These are phyloP conservation scores for Oncorhynchus gorbuscha DNA, from an alignment of 2,113 vertebrate species.

Conservation along the genomic window DNA sequence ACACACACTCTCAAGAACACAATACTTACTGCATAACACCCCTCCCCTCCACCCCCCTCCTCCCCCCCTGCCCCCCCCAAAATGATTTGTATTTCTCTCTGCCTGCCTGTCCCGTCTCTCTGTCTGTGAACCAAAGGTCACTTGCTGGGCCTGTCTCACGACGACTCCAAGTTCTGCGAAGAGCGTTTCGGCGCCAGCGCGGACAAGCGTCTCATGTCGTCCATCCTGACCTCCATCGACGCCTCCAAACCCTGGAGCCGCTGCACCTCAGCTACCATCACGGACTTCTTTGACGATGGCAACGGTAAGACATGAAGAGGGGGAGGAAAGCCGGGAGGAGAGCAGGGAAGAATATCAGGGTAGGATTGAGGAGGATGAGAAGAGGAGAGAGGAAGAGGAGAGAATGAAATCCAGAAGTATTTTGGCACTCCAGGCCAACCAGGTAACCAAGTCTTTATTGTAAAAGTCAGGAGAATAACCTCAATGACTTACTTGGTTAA, in stretches of 20 bases:
- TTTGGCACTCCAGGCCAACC: too few species aligned
- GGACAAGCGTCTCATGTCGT: conserved; percentile 98
- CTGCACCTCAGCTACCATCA: conserved; percentile 95
- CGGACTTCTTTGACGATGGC: conserved; percentile 95
- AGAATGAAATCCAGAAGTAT: too few species aligned
- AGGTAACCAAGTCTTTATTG: too few species aligned
- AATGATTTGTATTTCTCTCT: not conserved
- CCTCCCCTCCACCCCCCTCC: too few species aligned
- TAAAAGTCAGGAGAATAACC: too few species aligned
- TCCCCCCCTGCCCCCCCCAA: too few species aligned
- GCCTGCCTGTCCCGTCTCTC: not conserved
- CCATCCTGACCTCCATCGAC: conserved; percentile 95
- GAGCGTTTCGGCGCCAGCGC: conserved; percentile 92
- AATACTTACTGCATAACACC: conserved; percentile 12
- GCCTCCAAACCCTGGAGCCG: conserved; percentile 98
- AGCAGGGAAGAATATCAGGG: not conserved
- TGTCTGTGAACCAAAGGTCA: conserved; percentile 75
- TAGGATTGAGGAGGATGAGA: not conserved
- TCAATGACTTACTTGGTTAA: too few species aligned
- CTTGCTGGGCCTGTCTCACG: conserved; percentile 94
- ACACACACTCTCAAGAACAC: too few species aligned
- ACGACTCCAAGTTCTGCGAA: conserved; percentile 97
- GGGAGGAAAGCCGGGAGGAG: not conserved
- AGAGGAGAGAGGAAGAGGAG: not conserved
- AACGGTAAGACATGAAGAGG: conserved; percentile 80